Evolutionary conservation across 2,888 invertebrate genomes (phyloP), one percentile per base, ranked within the genome.

Genomic region (Macrosiphum euphorbiae): DNA sequence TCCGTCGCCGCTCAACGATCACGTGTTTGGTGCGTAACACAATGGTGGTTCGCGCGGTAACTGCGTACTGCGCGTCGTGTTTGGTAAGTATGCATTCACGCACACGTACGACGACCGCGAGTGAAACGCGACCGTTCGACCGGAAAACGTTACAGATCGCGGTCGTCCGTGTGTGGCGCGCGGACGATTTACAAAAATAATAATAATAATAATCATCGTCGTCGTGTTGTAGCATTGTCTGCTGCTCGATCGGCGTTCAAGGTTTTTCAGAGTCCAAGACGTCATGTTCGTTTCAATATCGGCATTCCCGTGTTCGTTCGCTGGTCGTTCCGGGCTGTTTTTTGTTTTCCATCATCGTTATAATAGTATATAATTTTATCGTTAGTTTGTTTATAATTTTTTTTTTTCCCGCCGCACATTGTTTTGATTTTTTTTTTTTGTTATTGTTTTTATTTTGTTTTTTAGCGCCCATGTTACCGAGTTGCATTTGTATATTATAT

Each of bases 121-220:
- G 35, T 78, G 35, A 78, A 78, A 35, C 86, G 28, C 86, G 47
- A 47, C 86, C 86, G 86, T 78, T 35, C 78, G 78, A 78, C 78
- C 78, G 78, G 78, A 78, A 78, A 78, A 78, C 78, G 78, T 78
- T 35, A 35, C 78, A 35, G 78, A 78, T 35, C 78, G 78, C 78
- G 35, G 78, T 78, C 78, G 78, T 78, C 78, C 78, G 78, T 35
- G 20, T 35, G 78, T 78, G 35, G 35, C 78, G 20, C 78, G 20
- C 78, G 20, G 78, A 78, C 78, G 78, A 35, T 78, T 78, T 20
- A 35, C 35, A 78, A 35, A 20, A 78, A 78, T 78, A 78, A 78
- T 35, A 35, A 35, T 35, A 78, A 78, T 78, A 78, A 78, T 35
- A 55, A 55, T 47, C 47, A 11, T 20, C 44, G 44, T 44, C 44